phyloP scores from a whole-genome alignment of 2,888 invertebrate genomes.

The Drosophila greeni region DNA sequence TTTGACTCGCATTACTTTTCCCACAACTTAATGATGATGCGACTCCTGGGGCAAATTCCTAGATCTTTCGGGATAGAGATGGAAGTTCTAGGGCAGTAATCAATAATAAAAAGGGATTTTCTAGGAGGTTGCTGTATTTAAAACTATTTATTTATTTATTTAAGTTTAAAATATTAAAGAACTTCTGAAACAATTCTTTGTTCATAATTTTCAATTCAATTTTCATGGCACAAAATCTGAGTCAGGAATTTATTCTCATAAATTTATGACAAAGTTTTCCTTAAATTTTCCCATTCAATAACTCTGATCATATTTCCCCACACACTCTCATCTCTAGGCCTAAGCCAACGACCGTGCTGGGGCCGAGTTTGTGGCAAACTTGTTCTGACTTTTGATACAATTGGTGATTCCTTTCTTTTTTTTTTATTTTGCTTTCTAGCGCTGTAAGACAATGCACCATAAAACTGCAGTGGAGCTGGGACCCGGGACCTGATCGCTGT shows the following conservation, averaged over 20 bases:
- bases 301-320: not conserved
- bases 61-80: conserved; percentile 10
- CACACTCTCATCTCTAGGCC: conserved; percentile 28
- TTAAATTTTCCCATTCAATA: not conserved
- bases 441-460: conserved; percentile 62
- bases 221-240: not conserved
- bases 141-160: not conserved
- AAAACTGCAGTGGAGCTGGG: conserved; percentile 48
- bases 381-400: conserved; percentile 57
- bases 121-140: not conserved
- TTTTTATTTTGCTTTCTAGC: conserved; percentile 25
- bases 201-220: not conserved
- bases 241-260: not conserved
- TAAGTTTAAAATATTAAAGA: not conserved
- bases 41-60: conserved; percentile 28
- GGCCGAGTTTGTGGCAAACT: conserved; percentile 46
- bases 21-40: conserved; percentile 39
- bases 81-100: not conserved
- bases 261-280: not conserved
- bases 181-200: not conserved
- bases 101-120: too few species aligned
- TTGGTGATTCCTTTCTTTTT: conserved; percentile 37
- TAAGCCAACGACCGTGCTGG: conserved; percentile 42
- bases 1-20: conserved; percentile 30
- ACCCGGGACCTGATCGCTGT: conserved; percentile 26